Evolutionary conservation across 2,113 vertebrate genomes (phyloP).

Genomic region (Egretta garzetta): DNA sequence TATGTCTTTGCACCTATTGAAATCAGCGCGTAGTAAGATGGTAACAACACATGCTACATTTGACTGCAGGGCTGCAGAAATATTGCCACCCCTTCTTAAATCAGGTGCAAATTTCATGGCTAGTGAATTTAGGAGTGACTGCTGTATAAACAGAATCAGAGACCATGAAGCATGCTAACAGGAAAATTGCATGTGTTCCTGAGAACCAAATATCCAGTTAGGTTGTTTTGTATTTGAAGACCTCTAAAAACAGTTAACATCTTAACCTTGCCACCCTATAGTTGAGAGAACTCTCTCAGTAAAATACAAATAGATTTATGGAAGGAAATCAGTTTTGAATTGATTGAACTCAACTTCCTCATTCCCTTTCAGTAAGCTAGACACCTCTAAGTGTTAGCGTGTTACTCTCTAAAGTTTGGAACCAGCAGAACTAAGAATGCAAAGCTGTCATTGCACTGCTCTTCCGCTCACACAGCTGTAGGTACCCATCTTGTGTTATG

Average conservation of each 20-base stretch:
- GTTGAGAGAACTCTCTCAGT: neutral
- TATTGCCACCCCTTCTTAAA: neutral
- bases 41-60: neutral
- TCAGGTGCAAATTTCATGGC: neutral
- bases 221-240: neutral
- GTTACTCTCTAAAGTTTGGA: neutral
- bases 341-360: neutral
- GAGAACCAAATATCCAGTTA: neutral
- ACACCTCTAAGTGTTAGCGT: rapidly evolving
- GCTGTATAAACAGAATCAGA: neutral
- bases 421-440: neutral
- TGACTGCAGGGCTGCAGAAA: neutral
- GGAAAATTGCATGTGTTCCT: neutral
- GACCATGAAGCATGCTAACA: neutral
- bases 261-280: neutral
- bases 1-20: neutral
- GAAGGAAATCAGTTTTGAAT: neutral
- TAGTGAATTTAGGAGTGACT: neutral
- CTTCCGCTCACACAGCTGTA: neutral
- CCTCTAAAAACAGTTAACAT: neutral
- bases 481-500: neutral
- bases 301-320: neutral
- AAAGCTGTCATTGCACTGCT: neutral
- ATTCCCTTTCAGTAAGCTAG: neutral
- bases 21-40: neutral